phyloP scores from a whole-genome alignment of 2,113 vertebrate genomes.

The Circaetus gallicus region DNA sequence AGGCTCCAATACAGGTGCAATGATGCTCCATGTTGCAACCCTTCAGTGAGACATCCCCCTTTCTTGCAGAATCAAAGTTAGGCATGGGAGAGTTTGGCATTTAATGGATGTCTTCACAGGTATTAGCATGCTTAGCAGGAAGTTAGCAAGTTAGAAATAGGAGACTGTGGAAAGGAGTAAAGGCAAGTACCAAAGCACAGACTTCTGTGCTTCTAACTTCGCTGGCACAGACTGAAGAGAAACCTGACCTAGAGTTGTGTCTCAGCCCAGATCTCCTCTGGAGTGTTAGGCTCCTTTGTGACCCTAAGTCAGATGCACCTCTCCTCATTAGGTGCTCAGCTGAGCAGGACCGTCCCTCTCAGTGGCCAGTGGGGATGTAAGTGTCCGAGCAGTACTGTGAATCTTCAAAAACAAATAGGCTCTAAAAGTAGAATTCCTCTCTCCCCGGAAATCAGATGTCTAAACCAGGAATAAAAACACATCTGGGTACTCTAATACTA shows the following conservation, averaged over 20 bases:
- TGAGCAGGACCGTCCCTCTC: background rate
- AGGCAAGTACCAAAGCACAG: background rate
- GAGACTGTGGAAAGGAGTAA: background rate
- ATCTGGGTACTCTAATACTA: background rate
- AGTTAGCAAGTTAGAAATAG: background rate
- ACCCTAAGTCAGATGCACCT: background rate
- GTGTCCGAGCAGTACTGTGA: background rate
- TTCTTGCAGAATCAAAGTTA: background rate
- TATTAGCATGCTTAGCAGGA: background rate
- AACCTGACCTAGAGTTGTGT: background rate
- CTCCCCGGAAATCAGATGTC: background rate
- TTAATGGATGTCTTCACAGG: background rate
- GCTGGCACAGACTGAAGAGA: background rate
- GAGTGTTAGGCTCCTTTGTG: background rate
- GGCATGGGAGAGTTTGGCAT: background rate
- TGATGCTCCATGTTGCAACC: background rate
- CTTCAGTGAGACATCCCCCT: background rate
- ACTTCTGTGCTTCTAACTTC: background rate
- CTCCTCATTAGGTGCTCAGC: background rate
- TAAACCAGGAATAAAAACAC: background rate
- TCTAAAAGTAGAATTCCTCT: background rate
- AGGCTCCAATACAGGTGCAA: background rate
- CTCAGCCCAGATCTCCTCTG: background rate
- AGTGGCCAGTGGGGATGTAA: background rate
- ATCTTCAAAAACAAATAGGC: background rate